Evolutionary conservation across 1,140 invertebrate genomes (phyloP), one percentile per base, ranked within the genome.

Genomic region (Zaprionus africanus): DNA sequence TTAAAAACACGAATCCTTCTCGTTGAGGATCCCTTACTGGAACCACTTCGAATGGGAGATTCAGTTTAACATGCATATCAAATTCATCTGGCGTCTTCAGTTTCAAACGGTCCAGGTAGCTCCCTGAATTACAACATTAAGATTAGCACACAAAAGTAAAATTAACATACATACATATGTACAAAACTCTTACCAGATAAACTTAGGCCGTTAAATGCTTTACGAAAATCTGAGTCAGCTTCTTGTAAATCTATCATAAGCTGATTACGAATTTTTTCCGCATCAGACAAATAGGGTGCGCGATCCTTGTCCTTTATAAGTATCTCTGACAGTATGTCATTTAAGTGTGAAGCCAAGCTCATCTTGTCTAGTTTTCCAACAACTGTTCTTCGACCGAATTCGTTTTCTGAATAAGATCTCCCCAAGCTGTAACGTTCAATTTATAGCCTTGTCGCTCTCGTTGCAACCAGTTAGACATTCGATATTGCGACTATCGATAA

Each of bases 61-160:
- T 76, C 0, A 80, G 22, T 36, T 80, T 81, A 41, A 80, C 76
- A 28, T 80, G 78, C 46, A 80, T 49, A 41, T 80, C 78, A 36
- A 80, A 80, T 76, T 81, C 78, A 49, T 80, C 78, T 13, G 78
- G 78, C 26, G 57, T 31, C 6, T 60, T 49, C 0, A 80, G 19
- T 15, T 80, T 79, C 1, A 69, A 54, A 12, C 78, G 31, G 64
- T 80, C 78, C 46, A 80, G 64, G 36, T 80, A 80, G 34, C 78
- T 80, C 26, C 77, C 77, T 79, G n/a, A 17, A 19, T 46, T 7
- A n/a, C 0, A 46, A n/a, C 1, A 2, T 7, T 15, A 1, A 17
- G 0, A 2, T 46, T 17, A 46, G 15, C 4, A 36, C 34, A 36
- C 4, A 2, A 12, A 12, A 38, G 12, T 38, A 5, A 38, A 38